Evolutionary conservation across 2,113 vertebrate genomes (phyloP).

Genomic region (Zapornia atra): DNA sequence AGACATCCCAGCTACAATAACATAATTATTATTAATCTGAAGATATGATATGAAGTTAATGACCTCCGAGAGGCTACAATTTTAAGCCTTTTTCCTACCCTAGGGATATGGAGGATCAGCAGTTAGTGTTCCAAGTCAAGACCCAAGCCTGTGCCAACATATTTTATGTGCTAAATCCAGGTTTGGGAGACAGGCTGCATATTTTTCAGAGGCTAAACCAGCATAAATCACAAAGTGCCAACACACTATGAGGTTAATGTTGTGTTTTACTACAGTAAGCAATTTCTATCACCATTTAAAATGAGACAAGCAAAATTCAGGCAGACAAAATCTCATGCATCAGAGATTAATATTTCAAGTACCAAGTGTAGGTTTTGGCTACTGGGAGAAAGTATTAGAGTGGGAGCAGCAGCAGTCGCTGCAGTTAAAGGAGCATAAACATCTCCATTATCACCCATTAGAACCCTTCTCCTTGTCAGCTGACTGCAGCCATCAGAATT

Average conservation of each 20-base stretch:
- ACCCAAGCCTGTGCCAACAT: conserved; percentile 15
- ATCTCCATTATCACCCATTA: neutral
- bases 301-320: conserved; percentile 58
- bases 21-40: conserved; percentile 35
- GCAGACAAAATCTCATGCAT: conserved; percentile 51
- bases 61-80: neutral
- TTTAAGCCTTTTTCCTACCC: neutral
- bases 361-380: conserved; percentile 3
- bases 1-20: conserved; percentile 19
- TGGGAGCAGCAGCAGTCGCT: neutral
- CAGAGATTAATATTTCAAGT: conserved; percentile 42
- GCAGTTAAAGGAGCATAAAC: conserved; percentile 22
- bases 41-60: conserved; percentile 10
- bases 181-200: conserved; percentile 47
- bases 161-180: conserved; percentile 52
- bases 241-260: conserved; percentile 57
- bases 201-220: conserved; percentile 57
- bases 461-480: neutral
- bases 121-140: neutral
- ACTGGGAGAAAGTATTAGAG: neutral
- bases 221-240: conserved; percentile 56
- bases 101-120: conserved; percentile 14
- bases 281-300: conserved; percentile 67
- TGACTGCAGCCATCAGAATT: neutral
- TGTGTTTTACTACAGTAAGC: conserved; percentile 71